A percentile compares a stretch with the other conserved stretches of the same genome.
phyloP scores from a whole-genome alignment of 2,113 vertebrate genomes.

The Siphamia tubifer region DNA sequence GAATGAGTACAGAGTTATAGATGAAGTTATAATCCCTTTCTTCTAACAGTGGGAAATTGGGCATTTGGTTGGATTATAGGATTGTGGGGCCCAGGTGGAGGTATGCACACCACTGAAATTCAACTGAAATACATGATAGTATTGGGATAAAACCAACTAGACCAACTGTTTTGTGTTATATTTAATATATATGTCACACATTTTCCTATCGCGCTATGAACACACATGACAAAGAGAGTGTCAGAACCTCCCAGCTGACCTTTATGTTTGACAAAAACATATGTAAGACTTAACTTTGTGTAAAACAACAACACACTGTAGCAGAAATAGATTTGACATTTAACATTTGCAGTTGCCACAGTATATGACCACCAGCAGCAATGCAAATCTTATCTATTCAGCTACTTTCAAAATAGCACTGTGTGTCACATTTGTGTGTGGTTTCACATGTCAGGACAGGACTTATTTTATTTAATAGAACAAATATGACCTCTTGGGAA shows the following conservation, averaged over 20 bases:
- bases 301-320: neutral
- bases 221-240: too few species aligned
- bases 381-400: conserved; percentile 31
- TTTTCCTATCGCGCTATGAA: too few species aligned
- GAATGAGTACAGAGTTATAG: too few species aligned
- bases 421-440: conserved; percentile 11
- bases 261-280: neutral
- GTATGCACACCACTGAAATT: too few species aligned
- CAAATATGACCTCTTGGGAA: neutral
- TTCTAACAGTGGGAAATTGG: too few species aligned
- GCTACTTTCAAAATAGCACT: conserved; percentile 36
- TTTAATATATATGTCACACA: too few species aligned
- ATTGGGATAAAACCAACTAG: too few species aligned
- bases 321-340: conserved; percentile 38
- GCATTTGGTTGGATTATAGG: too few species aligned
- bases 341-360: conserved; percentile 12
- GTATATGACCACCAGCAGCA: neutral
- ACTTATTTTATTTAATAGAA: neutral
- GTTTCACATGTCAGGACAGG: neutral
- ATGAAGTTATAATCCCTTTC: too few species aligned
- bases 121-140: too few species aligned
- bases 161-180: too few species aligned
- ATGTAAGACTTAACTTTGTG: neutral
- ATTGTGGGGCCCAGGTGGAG: too few species aligned
- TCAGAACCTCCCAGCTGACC: neutral